These are phyloP conservation scores for Seladonia tumulorum DNA, from an alignment of 2,888 invertebrate species.

Conservation along the genomic window DNA sequence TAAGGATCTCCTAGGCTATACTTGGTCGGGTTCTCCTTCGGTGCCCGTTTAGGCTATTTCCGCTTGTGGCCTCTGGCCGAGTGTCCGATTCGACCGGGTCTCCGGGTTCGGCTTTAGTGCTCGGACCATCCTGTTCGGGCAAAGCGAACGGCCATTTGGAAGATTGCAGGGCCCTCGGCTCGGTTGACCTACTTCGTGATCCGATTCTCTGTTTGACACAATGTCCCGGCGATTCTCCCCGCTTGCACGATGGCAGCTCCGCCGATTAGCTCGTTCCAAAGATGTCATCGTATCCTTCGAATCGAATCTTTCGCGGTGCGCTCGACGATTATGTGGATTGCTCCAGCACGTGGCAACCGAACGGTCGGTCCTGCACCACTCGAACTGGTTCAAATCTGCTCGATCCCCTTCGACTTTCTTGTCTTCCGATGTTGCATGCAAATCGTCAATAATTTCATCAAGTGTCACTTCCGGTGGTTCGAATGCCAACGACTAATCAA, in stretches of 20 bases:
- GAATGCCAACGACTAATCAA: too few relatives aligned
- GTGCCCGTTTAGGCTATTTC: conserved; percentile 53
- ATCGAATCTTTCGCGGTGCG: conserved; percentile 35
- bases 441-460: neutral
- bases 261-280: conserved; percentile 47
- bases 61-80: conserved; percentile 28
- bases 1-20: neutral
- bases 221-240: conserved; percentile 40
- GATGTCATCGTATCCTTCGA: conserved; percentile 24
- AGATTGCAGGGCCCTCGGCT: conserved; percentile 47
- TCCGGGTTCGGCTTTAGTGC: conserved; percentile 45
- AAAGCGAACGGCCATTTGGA: conserved; percentile 58
- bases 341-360: neutral
- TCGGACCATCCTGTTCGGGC: conserved; percentile 47
- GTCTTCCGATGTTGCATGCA: neutral
- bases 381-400: neutral
- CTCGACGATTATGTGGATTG: conserved; percentile 29
- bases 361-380: neutral
- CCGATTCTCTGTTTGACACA: conserved; percentile 57
- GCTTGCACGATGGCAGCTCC: conserved; percentile 19
- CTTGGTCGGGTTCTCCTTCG: neutral
- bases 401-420: neutral
- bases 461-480: too few relatives aligned
- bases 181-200: conserved; percentile 56
- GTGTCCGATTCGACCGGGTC: conserved; percentile 25